phyloP scores from a whole-genome alignment of 2,888 invertebrate species.

The Polietes domitor region DNA sequence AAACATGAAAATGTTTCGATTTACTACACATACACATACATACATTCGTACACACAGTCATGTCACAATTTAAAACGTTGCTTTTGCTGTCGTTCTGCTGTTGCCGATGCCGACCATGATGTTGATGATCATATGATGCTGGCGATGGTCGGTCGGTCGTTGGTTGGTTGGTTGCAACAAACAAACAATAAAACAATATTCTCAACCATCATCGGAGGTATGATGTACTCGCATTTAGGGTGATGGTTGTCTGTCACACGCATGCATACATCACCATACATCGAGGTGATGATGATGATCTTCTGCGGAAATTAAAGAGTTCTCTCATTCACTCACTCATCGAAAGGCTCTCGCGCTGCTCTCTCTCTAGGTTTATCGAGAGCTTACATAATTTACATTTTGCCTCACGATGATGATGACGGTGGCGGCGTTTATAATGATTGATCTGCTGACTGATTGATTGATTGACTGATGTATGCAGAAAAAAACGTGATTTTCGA shows the following conservation, averaged over 20 bases:
- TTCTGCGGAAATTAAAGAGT: constrained; percentile 20
- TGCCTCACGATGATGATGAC: background rate
- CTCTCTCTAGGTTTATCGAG: background rate
- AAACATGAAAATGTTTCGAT: constrained; percentile 42
- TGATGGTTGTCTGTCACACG: constrained; percentile 60
- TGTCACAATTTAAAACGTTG: constrained; percentile 42
- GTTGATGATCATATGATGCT: background rate
- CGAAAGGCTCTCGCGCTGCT: background rate
- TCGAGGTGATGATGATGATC: constrained; percentile 52
- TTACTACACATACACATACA: constrained; percentile 31
- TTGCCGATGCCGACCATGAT: background rate
- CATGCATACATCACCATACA: constrained; percentile 33
- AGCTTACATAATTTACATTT: background rate
- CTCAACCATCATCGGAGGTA: background rate
- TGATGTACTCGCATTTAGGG: constrained; percentile 43
- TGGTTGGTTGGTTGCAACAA: constrained; percentile 37
- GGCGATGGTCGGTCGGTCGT: background rate
- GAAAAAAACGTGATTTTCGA: constrained; percentile 17
- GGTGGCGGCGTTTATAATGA: constrained; percentile 40
- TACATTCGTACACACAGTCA: background rate
- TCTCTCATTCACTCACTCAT: background rate
- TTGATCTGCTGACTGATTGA: constrained; percentile 62
- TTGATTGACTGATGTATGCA: no score
- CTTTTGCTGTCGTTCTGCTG: constrained; percentile 46
- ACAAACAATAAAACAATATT: constrained; percentile 1